Evolutionary conservation across 2,888 invertebrate genomes (phyloP), one percentile per base, ranked within the genome.

Genomic region (Limenitis arthemis): DNA sequence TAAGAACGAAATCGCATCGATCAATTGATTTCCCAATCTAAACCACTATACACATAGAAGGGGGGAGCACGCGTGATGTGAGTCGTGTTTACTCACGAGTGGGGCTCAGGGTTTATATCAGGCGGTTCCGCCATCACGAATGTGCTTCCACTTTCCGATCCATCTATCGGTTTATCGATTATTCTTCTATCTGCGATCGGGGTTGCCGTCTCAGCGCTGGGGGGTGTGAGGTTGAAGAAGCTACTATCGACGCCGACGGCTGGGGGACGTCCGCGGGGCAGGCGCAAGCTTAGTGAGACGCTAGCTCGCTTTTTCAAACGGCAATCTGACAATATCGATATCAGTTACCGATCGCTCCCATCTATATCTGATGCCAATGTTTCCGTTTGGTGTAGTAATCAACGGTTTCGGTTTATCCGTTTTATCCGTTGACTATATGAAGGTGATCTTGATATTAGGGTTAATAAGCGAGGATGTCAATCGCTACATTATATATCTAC

Each of bases 61-160:
- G 31, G 36, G 56, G 53, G 68, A 64, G 56, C 71, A 75, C 75
- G 74, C 75, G 74, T 71, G 72, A 67, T 49, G 46, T 68, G 75
- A 68, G 72, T 66, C 68, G 67, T 64, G 68, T 53, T 36, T 86
- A 87, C 87, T 87, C 86, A 87, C 87, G 86, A 84, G 74, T 85
- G 85, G 58, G 82, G 83, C 59, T 86, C 80, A 65, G 81, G 83
- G 71, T 77, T 84, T 62, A 70, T 68, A 61, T 86, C 85, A 38
- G 82, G 80, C 55, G 66, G 71, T 63, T 72, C 65, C 30, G 83
- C 86, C 59, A 55, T 63, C 54, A 82, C 78, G 63, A 77, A 74
- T 20, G 20, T 20, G 58, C 51, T 51, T 32, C 56, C 58, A 43
- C 49, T 58, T 41, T 43, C 48, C 53, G 54, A 48, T 43, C 38